Percentiles rank a stretch among this genome's conserved stretches.
These are phyloP conservation scores for Lamellibrachia satsuma DNA, from an alignment of 2,888 invertebrate genomes.

Conservation along the genomic window DNA sequence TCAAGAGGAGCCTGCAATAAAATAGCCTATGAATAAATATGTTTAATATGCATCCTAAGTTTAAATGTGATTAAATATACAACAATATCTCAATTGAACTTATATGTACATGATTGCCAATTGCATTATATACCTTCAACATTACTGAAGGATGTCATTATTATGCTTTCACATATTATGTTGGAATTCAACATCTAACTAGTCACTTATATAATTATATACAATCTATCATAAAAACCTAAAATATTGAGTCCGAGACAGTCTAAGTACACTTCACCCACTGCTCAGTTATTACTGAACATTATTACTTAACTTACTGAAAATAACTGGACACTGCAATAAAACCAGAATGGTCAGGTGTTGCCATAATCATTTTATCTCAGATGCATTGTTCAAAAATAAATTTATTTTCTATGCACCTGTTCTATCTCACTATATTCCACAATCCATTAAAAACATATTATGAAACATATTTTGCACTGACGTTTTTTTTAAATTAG, in stretches of 20 bases:
- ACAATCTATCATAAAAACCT: background rate
- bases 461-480: background rate
- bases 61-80: background rate
- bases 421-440: background rate
- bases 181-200: background rate
- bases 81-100: background rate
- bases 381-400: background rate
- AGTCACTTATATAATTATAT: background rate
- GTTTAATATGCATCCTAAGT: background rate
- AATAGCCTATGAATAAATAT: constrained; percentile 12
- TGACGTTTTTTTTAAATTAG: background rate
- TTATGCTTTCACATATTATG: background rate
- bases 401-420: background rate
- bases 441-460: background rate
- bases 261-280: background rate
- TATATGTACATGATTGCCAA: background rate
- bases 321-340: background rate
- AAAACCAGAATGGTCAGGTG: background rate
- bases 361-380: background rate
- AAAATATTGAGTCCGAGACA: background rate
- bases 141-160: constrained; percentile 6
- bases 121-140: background rate
- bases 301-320: background rate
- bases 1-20: background rate
- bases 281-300: background rate